Percentiles rank a stretch among this genome's conserved stretches.
phyloP scores from a whole-genome alignment of 2,888 invertebrate species.

The Cinara cedri region DNA sequence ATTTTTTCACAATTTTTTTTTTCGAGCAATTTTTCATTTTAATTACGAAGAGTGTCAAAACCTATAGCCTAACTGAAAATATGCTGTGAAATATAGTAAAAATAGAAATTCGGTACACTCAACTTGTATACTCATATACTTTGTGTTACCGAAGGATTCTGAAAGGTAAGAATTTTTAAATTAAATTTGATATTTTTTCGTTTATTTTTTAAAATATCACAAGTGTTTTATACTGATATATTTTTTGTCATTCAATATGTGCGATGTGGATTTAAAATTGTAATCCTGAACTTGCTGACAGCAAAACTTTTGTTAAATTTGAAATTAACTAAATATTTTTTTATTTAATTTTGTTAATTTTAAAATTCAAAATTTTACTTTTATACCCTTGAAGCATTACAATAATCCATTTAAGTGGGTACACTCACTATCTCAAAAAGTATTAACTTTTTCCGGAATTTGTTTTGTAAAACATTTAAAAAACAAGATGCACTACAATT shows the following conservation, averaged over 20 bases:
- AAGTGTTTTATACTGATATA: not conserved
- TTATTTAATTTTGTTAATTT: too few species aligned
- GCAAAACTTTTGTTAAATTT: too few species aligned
- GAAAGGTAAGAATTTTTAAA: conserved; percentile 15
- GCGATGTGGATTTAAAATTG: not conserved
- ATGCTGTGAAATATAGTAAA: not conserved
- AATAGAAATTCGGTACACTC: not conserved
- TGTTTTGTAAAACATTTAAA: too few species aligned
- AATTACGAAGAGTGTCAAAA: not conserved
- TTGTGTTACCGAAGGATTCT: not conserved
- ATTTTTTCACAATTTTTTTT: not conserved
- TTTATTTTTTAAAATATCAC: not conserved
- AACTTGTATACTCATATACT: not conserved
- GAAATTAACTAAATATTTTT: too few species aligned
- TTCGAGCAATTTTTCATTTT: not conserved
- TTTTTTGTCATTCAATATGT: not conserved
- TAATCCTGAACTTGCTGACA: not conserved
- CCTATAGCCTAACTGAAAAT: not conserved
- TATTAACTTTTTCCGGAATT: too few species aligned
- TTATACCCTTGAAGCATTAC: too few species aligned
- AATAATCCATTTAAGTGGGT: too few species aligned
- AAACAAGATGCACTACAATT: too few species aligned
- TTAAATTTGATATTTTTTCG: not conserved
- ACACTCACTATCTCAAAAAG: too few species aligned
- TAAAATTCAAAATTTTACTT: too few species aligned